Evolutionary conservation across 2,888 invertebrate genomes (phyloP), one percentile per base, ranked within the genome.

Genomic region (Drosophila fungiperda): DNA sequence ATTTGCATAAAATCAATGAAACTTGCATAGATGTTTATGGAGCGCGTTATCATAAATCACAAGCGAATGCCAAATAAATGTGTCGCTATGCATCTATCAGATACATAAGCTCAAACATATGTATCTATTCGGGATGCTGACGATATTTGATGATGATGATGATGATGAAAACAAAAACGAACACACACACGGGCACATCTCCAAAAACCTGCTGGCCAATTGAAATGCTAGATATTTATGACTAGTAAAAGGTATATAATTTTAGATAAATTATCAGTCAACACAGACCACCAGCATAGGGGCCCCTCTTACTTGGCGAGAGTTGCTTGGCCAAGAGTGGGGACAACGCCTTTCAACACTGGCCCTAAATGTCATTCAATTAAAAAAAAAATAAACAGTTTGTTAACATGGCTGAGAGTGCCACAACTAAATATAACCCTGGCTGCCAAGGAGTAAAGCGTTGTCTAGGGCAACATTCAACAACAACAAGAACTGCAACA

Each of bases 21-120:
- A 82, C 73, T 57, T 45, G 72, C 77, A 79, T 71, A 63, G 76
- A 76, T 78, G 64, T 83, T 83, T 80, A 83, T 83, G 78, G 83
- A 70, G 76, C 81, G 73, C 76, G 88, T 83, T 90, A 87, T 87
- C 90, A 85, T 87, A 87, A 87, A 87, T 87, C 90, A 89, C 50
- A 62, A 50, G 58, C 58, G 62, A 66, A 73, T 62, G 80, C 76
- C 81, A 80, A 81, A 88, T 90, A 82, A 90, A 90, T 82, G 80
- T 89, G 83, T 87, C 83, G 82, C 69, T 75, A 69, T 81, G 80
- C 80, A 79, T 67, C 76, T 61, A 76, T 67, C 61, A 75, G 78
- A 69, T 68, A 73, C 71, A 66, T 74, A 70, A 52, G 48, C 49
- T 65, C 48, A 52, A 53, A 50, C 20, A 58, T 65, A 12, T 52